These are phyloP conservation scores for Drosophila albomicans DNA, from an alignment of 1,140 invertebrate species.

Conservation along the genomic window DNA sequence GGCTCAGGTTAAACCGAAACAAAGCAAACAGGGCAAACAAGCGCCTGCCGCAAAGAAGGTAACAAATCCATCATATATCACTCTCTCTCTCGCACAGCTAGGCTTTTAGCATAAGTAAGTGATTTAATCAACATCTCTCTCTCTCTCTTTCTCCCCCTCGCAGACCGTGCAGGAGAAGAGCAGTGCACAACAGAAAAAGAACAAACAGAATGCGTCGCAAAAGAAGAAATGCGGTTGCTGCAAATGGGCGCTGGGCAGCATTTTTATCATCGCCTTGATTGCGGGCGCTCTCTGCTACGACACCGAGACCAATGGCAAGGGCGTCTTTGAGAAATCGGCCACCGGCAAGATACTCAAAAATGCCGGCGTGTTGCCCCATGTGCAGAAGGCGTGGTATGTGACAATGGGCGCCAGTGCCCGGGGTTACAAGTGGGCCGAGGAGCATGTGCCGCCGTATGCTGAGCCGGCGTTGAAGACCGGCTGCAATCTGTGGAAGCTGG, in stretches of 20 bases:
- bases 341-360: conserved; percentile 87
- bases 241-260: conserved; percentile 86
- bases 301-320: conserved; percentile 79
- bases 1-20: conserved; percentile 84
- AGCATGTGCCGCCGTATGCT: conserved; percentile 88
- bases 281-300: conserved; percentile 84
- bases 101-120: conserved; percentile 4
- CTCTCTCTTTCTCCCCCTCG: neutral
- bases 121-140: conserved; percentile 12
- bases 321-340: conserved; percentile 79
- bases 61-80: conserved; percentile 22
- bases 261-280: conserved; percentile 86
- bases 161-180: conserved; percentile 77
- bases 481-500: conserved; percentile 86
- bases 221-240: conserved; percentile 85
- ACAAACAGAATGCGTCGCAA: conserved; percentile 66
- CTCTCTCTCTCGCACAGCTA: too few relatives aligned
- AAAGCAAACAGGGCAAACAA: conserved; percentile 82
- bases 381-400: conserved; percentile 87
- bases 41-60: conserved; percentile 74
- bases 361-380: conserved; percentile 87
- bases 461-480: conserved; percentile 88
- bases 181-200: conserved; percentile 80
- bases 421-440: conserved; percentile 88
- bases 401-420: conserved; percentile 86